These are phyloP conservation scores for Desmophyllum pertusum DNA, from an alignment of 92 coral and sea anemone genomes.

Conservation along the genomic window DNA sequence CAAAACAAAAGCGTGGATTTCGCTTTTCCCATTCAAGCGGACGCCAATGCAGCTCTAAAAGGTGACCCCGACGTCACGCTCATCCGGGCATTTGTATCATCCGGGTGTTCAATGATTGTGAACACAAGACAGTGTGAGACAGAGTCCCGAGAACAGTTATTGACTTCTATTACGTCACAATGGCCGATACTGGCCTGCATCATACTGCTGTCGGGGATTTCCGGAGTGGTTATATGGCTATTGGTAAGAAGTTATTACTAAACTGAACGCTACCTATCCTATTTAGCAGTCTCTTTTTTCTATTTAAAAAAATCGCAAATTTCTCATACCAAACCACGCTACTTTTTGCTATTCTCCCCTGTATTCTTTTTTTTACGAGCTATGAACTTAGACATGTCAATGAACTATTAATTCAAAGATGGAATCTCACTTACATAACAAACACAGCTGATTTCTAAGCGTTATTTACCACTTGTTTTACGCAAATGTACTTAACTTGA, in stretches of 20 bases:
- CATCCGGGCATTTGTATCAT: constrained; percentile 33
- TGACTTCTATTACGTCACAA: constrained; percentile 43
- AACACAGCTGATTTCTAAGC: no score
- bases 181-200: constrained; percentile 31
- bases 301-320: background rate
- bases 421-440: no score
- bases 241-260: background rate
- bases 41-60: background rate
- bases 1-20: constrained; percentile 23
- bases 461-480: no score
- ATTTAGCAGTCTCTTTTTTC: background rate
- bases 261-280: background rate
- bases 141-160: constrained; percentile 29
- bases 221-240: constrained; percentile 17
- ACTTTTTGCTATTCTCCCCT: no score
- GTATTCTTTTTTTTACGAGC: no score
- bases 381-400: no score
- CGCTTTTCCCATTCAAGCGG: constrained; percentile 23
- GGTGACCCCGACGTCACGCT: constrained; percentile 2
- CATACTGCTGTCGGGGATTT: constrained; percentile 26
- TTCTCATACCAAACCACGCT: no score
- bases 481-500: no score
- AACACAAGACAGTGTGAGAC: constrained; percentile 29
- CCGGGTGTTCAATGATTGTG: constrained; percentile 32
- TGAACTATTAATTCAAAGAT: no score